Base-by-base conservation (phyloP, 2,797 vertebrate genomes). In the Otus scops region DNA sequence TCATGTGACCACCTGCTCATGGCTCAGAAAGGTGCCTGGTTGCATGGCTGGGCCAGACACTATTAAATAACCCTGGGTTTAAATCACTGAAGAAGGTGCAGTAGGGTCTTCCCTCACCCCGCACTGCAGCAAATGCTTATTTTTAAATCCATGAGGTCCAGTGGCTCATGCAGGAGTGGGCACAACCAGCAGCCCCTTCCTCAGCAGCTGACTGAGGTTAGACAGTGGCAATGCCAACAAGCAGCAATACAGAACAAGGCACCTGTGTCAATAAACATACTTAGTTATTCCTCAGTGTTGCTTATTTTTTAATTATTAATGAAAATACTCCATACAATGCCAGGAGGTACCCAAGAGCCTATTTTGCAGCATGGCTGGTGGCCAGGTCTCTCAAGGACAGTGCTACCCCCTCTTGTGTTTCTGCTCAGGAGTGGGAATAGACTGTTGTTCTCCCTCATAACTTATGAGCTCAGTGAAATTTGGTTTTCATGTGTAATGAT, bases 381-480 rank as follows among this genome's bases (percentile, higher is more conserved):
- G 83, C 93, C 90, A 79, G 75, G 76, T 21, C 82, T 77, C 85
- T 59, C 81, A 80, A 89, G 85, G 95, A 92, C 81, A 75, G 50
- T 1, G 30, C 45, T 64, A 53, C 18, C 53, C 56, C 51, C 48
- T 54, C 67, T 34, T 17, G 7, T 27, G n/a, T 21, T 23, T 28
- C 85, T 75, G 75, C 88, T 73, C 60, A 56, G 47, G 51, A 69
- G 48, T 17, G 10, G 56, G 32, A 67, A 75, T 1, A 89, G 47
- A 28, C 65, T 9, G 11, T 71, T 63, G 30, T 61, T 86, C 64
- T 80, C 68, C 51, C 51, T 41, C 61, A 32, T 60, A 74, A 90
- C 70, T 82, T 23, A n/a, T 3, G 43, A 79, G 53, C 85, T 68
- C 73, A 22, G 59, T 26, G 54, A 76, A 51, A 78, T 78, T 61